Evolutionary conservation across 2,797 vertebrate species (phyloP), one percentile per base, ranked within the genome.

Genomic region (Pygocentrus nattereri): DNA sequence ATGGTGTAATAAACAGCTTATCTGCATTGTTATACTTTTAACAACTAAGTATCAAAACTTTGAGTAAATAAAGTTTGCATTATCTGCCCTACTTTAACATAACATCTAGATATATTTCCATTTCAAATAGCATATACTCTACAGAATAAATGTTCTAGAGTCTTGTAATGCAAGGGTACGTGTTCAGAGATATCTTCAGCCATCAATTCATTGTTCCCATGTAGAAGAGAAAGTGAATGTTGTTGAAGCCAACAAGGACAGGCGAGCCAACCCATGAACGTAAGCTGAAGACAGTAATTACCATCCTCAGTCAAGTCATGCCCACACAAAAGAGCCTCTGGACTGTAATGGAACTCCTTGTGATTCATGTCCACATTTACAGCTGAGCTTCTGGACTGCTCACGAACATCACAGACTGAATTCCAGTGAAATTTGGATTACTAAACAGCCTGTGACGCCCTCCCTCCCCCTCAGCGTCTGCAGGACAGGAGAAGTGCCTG

Each of bases 1-100:
- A 93, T 89, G 92, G 92, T 92, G 93, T 91, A 91, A 93, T 94
- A 93, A 58, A 85, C 86, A 64, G 88, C 89, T 92, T 92, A 89
- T 93, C 89, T 84, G 89, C 73, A 87, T 92, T 84, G 88, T 90
- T 85, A 44, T 84, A 84, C 83, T 85, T 85, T 90, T 87, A 75
- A 47, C 82, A 84, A 85, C 81, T 80, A 79, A 70, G 58, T 79
- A 80, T 79, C 49, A 61, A 80, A 80, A 74, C 70, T 74, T 15
- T 72, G 82, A 80, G 80, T 78, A 80, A 64, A 83, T 56, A 82
- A 71, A 73, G 38, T 82, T 83, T 52, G 47, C 27, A 18, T n/a
- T 21, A 34, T 61, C 74, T 87, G 87, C 7, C 30, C 80, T 76
- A 85, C 62, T 76, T 82, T 83, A 54, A 81, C 61, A 80, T 74